Conservation (phyloP, 2,797 vertebrate species). For the Pelochelys cantorii region DNA sequence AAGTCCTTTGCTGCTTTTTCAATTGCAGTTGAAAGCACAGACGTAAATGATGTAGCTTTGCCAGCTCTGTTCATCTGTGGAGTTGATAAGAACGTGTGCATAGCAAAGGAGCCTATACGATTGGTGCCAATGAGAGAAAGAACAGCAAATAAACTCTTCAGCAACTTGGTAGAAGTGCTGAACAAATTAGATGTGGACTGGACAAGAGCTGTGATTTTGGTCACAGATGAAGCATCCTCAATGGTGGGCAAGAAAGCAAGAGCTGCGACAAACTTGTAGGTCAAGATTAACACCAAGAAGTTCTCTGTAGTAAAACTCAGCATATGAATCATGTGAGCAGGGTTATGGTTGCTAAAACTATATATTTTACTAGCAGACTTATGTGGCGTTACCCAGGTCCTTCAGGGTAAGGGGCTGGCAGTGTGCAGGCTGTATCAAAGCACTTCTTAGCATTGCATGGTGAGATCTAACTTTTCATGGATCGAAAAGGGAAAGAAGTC, state of each 20-base stretch:
- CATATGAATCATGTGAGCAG: not conserved
- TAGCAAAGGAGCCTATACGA: constrained; percentile 65
- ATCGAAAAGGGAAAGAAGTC: not conserved
- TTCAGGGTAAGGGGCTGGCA: too few relatives aligned
- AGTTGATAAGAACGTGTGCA: constrained; percentile 55
- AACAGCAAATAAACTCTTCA: constrained; percentile 46
- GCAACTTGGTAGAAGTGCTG: not conserved
- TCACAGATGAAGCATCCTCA: not conserved
- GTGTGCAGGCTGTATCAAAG: constrained; percentile 29
- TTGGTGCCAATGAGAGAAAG: constrained; percentile 62
- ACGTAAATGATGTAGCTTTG: constrained; percentile 61
- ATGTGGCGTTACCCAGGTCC: too few relatives aligned
- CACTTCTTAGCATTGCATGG: not conserved
- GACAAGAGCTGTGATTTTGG: not conserved
- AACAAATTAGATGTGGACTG: not conserved
- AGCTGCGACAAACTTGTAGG: constrained; percentile 17
- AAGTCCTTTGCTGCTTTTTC: not conserved
- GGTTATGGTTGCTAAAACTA: not conserved
- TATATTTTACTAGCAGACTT: constrained; percentile 28
- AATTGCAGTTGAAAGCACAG: not conserved
- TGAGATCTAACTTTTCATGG: not conserved
- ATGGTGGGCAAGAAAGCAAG: not conserved
- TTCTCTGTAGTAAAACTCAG: not conserved
- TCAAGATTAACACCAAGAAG: constrained; percentile 51
- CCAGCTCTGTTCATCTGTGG: constrained; percentile 71